Base-by-base conservation (phyloP, 2,113 vertebrate species). In the Stegastes partitus region DNA sequence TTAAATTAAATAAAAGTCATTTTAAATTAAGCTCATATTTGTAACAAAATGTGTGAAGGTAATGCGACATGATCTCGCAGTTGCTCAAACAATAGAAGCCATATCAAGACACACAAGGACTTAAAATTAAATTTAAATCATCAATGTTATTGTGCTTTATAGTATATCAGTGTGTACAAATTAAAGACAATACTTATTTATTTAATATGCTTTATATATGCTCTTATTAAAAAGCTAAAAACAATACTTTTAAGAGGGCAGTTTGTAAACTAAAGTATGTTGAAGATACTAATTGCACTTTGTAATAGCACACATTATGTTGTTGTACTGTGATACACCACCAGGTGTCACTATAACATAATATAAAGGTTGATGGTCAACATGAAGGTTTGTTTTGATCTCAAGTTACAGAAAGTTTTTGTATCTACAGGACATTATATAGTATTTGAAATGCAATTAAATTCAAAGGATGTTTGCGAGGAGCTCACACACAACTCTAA, bases 291-390 rank as follows among this genome's bases (percentile, higher is more conserved):
- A n/a, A n/a, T 42, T 47, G 68, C 12, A 21, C 45, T 15, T 22
- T 31, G 53, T 19, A 23, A 5, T 63, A 2, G 3, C 28, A 3
- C 12, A 19, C 16, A 42, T 5, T 9, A 8, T 53, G 31, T 3
- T 82, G 78, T 47, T 81, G 11, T 84, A 45, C 0, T 67, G 15
- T 73, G 26, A 66, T 0, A 0, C 7, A 11, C 64, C 83, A 89
- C 68, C 50, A 84, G 90, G 28, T 77, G 79, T 0, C 79, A 58
- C 47, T 69, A 73, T 0, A 15, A n/a, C 21, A 28, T 0, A 22
- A 23, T 16, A 37, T 11, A 26, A 5, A 59, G 37, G 50, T 37
- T 16, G 0, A 64, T 6, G 0, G 3, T 55, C 19, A 28, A 19
- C 3, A n/a, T n/a, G 1, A 47, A 19, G 34, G 34, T 50, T 56